These are phyloP conservation scores for Monochamus saltuarius DNA, from an alignment of 1,140 invertebrate species.

Conservation along the genomic window DNA sequence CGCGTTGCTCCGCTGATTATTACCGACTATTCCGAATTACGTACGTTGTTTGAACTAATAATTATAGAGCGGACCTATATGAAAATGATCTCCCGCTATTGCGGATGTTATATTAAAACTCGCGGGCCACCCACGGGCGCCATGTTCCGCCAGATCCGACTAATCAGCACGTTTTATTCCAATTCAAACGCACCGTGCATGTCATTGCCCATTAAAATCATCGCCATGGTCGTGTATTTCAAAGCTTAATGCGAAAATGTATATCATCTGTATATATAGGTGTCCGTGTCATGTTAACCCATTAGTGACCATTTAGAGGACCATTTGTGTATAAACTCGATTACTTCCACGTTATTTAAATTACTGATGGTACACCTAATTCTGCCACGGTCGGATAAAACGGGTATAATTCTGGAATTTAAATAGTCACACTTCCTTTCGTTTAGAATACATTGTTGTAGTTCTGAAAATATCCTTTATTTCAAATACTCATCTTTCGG, in stretches of 20 bases:
- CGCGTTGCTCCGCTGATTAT: slow-evolving; percentile 27
- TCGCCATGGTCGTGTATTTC: slow-evolving; percentile 40
- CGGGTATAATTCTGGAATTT: too few species aligned
- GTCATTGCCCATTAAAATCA: slow-evolving; percentile 52
- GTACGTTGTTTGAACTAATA: slow-evolving; percentile 41
- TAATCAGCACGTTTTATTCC: slow-evolving; percentile 52
- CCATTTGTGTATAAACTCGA: slow-evolving; percentile 21
- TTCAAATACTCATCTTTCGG: too few species aligned
- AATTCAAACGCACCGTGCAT: slow-evolving; percentile 49
- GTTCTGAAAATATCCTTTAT: too few species aligned
- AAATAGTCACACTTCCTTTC: too few species aligned
- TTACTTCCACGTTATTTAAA: slow-evolving; percentile 17
- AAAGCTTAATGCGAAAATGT: slow-evolving; percentile 43
- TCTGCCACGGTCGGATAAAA: too few species aligned
- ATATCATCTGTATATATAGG: slow-evolving; percentile 42
- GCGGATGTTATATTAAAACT: slow-evolving; percentile 47
- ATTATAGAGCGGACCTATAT: slow-evolving; percentile 39
- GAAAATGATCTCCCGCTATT: slow-evolving; percentile 36
- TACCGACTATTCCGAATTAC: slow-evolving; percentile 33
- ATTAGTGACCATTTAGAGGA: slow-evolving; percentile 29
- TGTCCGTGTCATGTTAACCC: slow-evolving; percentile 40
- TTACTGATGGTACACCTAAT: too few species aligned
- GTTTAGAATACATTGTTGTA: too few species aligned
- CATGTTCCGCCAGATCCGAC: slow-evolving; percentile 40
- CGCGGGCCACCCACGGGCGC: slow-evolving; percentile 32